Percentiles rank a stretch among this genome's conserved stretches.
phyloP scores from a whole-genome alignment of 2,113 vertebrate genomes.

The Grantiella picta region DNA sequence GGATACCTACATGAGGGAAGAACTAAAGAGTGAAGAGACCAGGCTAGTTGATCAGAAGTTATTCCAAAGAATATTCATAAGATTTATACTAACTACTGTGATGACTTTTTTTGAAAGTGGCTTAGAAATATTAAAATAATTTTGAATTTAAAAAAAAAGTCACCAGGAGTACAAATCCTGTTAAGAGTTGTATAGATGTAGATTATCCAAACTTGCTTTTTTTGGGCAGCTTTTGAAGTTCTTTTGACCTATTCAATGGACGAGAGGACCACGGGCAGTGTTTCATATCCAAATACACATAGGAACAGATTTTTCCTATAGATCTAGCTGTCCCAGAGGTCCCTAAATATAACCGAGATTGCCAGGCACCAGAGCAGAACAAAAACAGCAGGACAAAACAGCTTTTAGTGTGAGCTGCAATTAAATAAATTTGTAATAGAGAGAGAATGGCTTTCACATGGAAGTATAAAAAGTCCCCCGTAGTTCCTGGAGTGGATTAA shows the following conservation, averaged over 20 bases:
- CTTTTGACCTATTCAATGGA: background rate
- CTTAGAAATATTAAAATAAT: background rate
- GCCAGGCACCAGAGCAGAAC: conserved; percentile 1
- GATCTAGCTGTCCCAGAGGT: background rate
- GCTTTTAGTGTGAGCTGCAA: background rate
- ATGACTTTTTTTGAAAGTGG: background rate
- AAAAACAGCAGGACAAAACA: conserved; percentile 11
- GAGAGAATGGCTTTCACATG: background rate
- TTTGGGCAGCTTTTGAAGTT: background rate
- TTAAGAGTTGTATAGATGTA: background rate
- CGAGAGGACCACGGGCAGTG: background rate
- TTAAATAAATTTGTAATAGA: conserved; percentile 1
- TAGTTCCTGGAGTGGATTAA: background rate
- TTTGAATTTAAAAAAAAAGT: background rate
- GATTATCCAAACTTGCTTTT: background rate
- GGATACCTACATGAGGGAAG: background rate
- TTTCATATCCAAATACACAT: background rate
- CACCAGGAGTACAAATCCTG: background rate
- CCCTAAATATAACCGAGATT: background rate
- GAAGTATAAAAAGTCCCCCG: background rate
- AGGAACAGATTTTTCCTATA: background rate
- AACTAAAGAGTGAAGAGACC: background rate
- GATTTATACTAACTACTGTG: background rate
- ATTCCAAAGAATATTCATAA: background rate
- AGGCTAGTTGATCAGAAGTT: background rate